Evolutionary conservation across 2,113 vertebrate genomes (phyloP), one percentile per base, ranked within the genome.

Genomic region (Zapornia atra): DNA sequence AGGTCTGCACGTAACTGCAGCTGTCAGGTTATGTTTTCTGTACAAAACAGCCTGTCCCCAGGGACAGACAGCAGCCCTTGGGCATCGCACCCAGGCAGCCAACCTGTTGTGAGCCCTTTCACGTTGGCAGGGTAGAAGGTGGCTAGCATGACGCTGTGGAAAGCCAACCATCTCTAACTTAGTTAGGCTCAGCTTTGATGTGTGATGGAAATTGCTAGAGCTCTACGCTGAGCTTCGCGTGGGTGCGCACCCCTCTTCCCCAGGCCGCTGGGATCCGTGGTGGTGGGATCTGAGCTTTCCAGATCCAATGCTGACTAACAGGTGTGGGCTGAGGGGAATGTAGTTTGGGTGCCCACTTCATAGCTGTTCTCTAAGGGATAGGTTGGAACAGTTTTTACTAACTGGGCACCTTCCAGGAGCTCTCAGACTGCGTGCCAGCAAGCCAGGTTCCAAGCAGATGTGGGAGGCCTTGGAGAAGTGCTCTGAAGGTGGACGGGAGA

Each of bases 211-310:
- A 65, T 38, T 42, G 12, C 48, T n/a, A 4, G 46, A 29, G 34
- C 8, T 1, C 29, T 20, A 5, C 0, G 0, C 46, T 76, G 57
- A 82, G 48, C 38, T 61, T 59, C 2, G 2, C 18, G 1, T 19
- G 9, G 5, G 18, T 9, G 1, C 31, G 36, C 81, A 29, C 5
- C 6, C 7, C 3, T 31, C 12, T 64, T 80, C 72, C 51, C 36
- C 71, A 94, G 66, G 60, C 34, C 20, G 4, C 66, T 29, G 38
- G n/a, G 36, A 33, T 50, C 60, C 57, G 12, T 22, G 13, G 48
- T 22, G 48, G 48, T 20, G 48, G 48, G 48, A 48, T 48, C 48
- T 48, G 40, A 84, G 69, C 25, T 71, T 59, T 53, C 24, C 31
- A 25, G 72, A 38, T 44, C 78, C 1, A 1, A 21, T 9, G 10